Base-by-base conservation (phyloP, 2,797 vertebrate species). In the Rhodeus uyekii region DNA sequence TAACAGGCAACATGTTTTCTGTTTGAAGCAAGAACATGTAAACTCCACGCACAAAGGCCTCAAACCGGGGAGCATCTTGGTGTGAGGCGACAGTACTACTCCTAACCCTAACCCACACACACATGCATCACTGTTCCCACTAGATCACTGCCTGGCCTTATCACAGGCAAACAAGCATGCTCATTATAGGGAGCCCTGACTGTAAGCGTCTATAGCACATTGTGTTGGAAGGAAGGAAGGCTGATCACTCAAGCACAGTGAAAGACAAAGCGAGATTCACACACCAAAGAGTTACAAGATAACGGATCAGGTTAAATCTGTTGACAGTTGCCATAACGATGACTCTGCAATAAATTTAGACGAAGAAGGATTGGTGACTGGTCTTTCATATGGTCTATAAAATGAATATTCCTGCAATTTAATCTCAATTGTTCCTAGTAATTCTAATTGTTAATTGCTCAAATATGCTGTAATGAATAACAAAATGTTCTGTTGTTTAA, bases 261-360 rank as follows among this genome's bases (percentile, higher is more conserved):
- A 95, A 93, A 91, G 94, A 92, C 94, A 93, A 93, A 94, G 93
- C 95, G 96, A 94, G 94, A 95, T 93, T 89, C 93, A 92, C 95
- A 95, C 95, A 92, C 95, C 92, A 89, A 89, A 94, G 96, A 94
- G 95, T 95, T 94, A 93, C 93, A 95, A 94, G 94, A 94, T 93
- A 94, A 91, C 93, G 92, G 94, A 89, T 87, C 91, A 94, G 95
- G 95, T 96, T 96, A 95, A 96, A 95, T 94, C 93, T 94, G 92
- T 94, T 96, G 95, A 96, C 95, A 95, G 94, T 94, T 90, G 92
- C 91, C 93, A 95, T 96, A 95, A 94, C 94, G 94, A 95, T 95
- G 95, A 95, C 95, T 96, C 93, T 93, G 93, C 94, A 94, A 94
- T 96, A 96, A 96, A 96, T 96, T 95, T 95, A 95, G 94, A 96